A percentile compares a stretch with the other conserved stretches of the same genome.
Conservation (phyloP, 1,140 invertebrate genomes). For the Diabrotica virgifera region DNA sequence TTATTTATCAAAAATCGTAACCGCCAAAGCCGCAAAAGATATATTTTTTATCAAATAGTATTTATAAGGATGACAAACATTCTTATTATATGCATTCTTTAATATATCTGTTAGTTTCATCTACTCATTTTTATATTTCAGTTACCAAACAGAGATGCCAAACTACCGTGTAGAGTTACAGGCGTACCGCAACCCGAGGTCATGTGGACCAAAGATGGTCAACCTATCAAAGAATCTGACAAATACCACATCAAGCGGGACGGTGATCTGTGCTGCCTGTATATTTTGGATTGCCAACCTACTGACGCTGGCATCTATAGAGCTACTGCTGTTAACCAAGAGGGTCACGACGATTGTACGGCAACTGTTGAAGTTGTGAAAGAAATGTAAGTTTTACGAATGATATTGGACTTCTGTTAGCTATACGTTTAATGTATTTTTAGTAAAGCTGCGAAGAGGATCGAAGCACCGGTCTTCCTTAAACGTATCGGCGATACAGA, state of each 20-base stretch:
- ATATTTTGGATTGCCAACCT: slow-evolving; percentile 64
- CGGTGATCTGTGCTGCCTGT: slow-evolving; percentile 74
- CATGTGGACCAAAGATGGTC: slow-evolving; percentile 78
- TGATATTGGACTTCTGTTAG: not conserved
- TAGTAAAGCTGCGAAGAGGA: slow-evolving; percentile 69
- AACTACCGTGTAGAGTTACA: slow-evolving; percentile 75
- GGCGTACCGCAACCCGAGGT: slow-evolving; percentile 87
- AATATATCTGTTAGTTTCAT: not conserved
- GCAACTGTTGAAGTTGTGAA: slow-evolving; percentile 74
- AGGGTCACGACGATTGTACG: slow-evolving; percentile 74
- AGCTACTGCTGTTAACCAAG: slow-evolving; percentile 74
- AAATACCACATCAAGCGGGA: slow-evolving; percentile 78
- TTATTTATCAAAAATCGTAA: no score
- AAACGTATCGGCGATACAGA: slow-evolving; percentile 88
- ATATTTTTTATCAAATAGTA: no score
- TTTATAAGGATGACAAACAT: no score
- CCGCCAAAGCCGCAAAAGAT: no score
- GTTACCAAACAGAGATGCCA: slow-evolving; percentile 72
- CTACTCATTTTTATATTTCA: slow-evolving; percentile 39
- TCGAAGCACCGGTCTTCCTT: slow-evolving; percentile 81
- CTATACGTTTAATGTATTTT: not conserved
- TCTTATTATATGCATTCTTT: no score
- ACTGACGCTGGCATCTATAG: slow-evolving; percentile 73
- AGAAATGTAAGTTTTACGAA: slow-evolving; percentile 68
- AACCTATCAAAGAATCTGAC: slow-evolving; percentile 61